These are phyloP conservation scores for Nyctalus aviator DNA, from an alignment of 2,797 vertebrate species.

Conservation along the genomic window DNA sequence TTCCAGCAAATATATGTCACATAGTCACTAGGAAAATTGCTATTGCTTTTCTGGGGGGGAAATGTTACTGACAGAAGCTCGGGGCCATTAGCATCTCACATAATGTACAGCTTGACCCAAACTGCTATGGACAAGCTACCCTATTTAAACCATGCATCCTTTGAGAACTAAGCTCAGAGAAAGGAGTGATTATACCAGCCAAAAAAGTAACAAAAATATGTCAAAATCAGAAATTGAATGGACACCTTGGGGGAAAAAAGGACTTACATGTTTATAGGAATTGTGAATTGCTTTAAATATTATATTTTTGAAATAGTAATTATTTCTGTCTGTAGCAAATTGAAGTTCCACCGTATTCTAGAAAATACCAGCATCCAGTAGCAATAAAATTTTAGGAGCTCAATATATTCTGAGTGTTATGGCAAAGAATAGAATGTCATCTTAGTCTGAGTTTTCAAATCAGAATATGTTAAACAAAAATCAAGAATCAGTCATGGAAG, in stretches of 20 bases:
- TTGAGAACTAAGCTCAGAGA: not conserved
- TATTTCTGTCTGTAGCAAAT: slow-evolving; percentile 5
- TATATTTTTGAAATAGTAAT: slow-evolving; percentile 21
- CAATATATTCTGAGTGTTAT: not conserved
- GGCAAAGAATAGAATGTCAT: not conserved
- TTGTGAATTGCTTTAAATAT: slow-evolving; percentile 1
- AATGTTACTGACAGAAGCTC: not conserved
- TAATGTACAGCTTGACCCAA: not conserved
- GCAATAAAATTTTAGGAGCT: slow-evolving; percentile 21
- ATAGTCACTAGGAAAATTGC: not conserved
- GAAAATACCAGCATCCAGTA: not conserved
- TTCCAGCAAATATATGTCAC: slow-evolving; percentile 46
- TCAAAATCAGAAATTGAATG: slow-evolving; percentile 21
- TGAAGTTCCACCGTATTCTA: not conserved
- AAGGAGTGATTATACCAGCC: not conserved
- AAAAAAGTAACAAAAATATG: not conserved
- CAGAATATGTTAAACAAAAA: not conserved
- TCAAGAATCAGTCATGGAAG: not conserved
- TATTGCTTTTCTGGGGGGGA: not conserved
- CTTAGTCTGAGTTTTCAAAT: slow-evolving; percentile 43
- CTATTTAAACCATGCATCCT: not conserved
- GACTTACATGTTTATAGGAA: not conserved
- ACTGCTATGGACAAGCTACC: not conserved
- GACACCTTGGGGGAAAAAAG: not conserved
- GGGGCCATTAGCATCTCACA: not conserved